Conservation (phyloP, 1,140 invertebrate species). For the Atta cephalotes region DNA sequence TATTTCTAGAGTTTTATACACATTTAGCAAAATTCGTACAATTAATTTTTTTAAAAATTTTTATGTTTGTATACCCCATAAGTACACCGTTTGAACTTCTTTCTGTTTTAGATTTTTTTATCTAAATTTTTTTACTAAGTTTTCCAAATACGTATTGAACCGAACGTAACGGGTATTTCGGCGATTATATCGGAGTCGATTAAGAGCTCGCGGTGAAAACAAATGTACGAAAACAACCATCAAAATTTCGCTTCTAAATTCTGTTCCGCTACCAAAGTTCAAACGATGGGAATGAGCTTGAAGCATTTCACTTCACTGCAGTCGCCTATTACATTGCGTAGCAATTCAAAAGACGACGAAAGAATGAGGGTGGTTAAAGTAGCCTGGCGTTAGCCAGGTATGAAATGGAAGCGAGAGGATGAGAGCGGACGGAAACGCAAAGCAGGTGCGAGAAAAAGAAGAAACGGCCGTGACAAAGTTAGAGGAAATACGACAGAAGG, state of each 20-base stretch:
- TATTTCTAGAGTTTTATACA: conserved; percentile 1
- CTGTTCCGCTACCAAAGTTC: conserved; percentile 18
- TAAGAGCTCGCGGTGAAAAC: conserved; percentile 1
- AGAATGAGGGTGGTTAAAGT: conserved; percentile 1
- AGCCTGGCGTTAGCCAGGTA: conserved; percentile 32
- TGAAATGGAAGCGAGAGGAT: background rate
- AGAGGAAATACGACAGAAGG: conserved; percentile 49
- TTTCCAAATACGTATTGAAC: background rate
- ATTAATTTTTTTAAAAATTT: background rate
- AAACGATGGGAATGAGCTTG: conserved; percentile 48
- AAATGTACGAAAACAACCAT: conserved; percentile 18
- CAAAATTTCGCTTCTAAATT: conserved; percentile 31
- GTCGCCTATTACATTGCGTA: background rate
- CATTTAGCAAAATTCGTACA: background rate
- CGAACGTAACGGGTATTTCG: background rate
- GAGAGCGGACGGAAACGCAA: conserved; percentile 18
- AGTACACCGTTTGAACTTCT: background rate
- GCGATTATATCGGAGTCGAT: background rate
- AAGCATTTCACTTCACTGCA: conserved; percentile 26
- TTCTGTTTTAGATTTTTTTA: background rate
- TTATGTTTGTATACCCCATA: background rate
- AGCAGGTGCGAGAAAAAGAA: conserved; percentile 28
- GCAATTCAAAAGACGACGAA: conserved; percentile 19
- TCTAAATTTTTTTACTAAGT: background rate
- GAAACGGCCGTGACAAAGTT: background rate